Base-by-base conservation (phyloP, 2,888 invertebrate species). In the Drosophila nr. medialis region DNA sequence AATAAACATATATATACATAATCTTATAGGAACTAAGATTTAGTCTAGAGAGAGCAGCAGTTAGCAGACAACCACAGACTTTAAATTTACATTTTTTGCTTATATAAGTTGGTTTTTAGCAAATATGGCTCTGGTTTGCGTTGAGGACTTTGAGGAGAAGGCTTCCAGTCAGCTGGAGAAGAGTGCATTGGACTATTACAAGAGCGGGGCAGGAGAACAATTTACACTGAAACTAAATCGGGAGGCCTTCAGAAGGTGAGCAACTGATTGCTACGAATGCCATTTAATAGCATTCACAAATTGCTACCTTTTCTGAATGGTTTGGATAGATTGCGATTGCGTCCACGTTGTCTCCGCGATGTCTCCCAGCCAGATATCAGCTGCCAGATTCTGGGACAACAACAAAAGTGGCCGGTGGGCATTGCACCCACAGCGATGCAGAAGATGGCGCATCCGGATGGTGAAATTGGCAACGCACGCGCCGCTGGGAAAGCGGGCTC, bases 361-460 rank as follows among this genome's bases (percentile, higher is more conserved):
- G 96, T 98, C 4, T 94, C 95, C 0, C 92, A 93, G 27, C 93
- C 96, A 80, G 95, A 96, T 83, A 93, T 95, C 24, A 93, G 94
- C 8, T 95, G 95, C 1, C 94, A 93, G 1, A 93, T 96, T 45
- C 93, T 97, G 32, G 97, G 97, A 0, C 92, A 94, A 34, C 94
- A 93, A 68, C 93, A 97, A 1, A 93, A 95, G 3, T 95, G 97
- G 93, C 97, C 97, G 0, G 91, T 97, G 40, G 98, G 97, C 10
- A 95, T 98, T 67, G 95, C 98, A 0, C 98, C 98, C 0, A 96
- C 98, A 0, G 98, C 98, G 0, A 97, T 98, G 97, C 98, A 98
- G 92, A 95, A 95, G 86, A 96, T 98, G 97, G 98, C 98, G 0
- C 97, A 98, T 93, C 95, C 96, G 0, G 96, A 97, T 29, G 98